Evolutionary conservation across 2,797 vertebrate genomes (phyloP), one percentile per base, ranked within the genome.

Genomic region (Morelia viridis): DNA sequence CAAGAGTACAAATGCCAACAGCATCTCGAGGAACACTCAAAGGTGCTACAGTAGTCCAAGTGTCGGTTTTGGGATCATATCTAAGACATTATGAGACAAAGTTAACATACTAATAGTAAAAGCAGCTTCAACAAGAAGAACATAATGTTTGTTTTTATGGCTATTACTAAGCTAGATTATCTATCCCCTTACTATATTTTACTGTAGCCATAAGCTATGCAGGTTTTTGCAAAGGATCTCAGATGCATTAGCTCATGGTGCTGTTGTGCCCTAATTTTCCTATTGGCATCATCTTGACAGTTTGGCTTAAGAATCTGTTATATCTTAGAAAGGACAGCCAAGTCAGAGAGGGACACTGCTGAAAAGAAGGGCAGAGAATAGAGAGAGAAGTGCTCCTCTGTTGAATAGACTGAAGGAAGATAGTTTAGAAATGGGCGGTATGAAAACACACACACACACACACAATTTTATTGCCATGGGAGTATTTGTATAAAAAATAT

Each of bases 41-140:
- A 0, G 99, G 98, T 1, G 99, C 98, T 94, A 99, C 98, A 0
- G 98, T 99, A 76, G 99, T 99, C 99, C 99, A 99, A 0, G 98
- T 98, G 91, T 99, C 99, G 0, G 98, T 98, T 97, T 99, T 99
- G 94, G 99, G 99, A 94, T 99, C 98, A 94, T 99, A 99, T 97
- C 99, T 99, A 95, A 61, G 93, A 93, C 57, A 4, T 5, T 92
- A 53, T 83, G 26, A 13, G 80, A 58, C 5, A 92, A 13, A 89
- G 35, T 92, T 46, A 94, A 87, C 22, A 83, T 57, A 87, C 0
- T 41, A 80, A 28, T 0, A 0, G 2, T 11, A 4, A 90, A 13
- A 11, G 28, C 9, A 9, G 3, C 19, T 53, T 90, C 17, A 50
- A 83, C 3, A 28, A 76, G 19, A 76, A 46, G 0, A 57, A 41